A percentile compares a stretch with the other conserved stretches of the same genome.
These are phyloP conservation scores for Saccostrea cuccullata DNA, from an alignment of 1,140 invertebrate species.

Conservation along the genomic window DNA sequence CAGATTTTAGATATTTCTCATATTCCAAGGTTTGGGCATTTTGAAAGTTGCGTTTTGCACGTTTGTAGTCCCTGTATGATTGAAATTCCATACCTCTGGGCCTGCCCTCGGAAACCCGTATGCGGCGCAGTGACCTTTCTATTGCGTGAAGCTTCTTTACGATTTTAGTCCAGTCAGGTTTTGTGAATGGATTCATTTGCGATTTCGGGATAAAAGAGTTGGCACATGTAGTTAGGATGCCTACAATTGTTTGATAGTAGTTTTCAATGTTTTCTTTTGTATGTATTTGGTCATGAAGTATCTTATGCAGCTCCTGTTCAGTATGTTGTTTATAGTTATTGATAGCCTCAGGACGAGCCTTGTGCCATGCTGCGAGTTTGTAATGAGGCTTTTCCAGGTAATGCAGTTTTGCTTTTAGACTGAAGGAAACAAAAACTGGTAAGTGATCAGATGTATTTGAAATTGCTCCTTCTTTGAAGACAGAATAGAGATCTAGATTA, in stretches of 20 bases:
- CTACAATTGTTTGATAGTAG: neutral
- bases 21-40: neutral
- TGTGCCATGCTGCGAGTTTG: conserved; percentile 14
- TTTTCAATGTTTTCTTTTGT: no score
- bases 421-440: no score
- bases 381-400: neutral
- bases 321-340: no score
- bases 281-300: no score
- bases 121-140: conserved; percentile 2
- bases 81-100: neutral
- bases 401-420: neutral
- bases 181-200: conserved; percentile 13
- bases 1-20: neutral
- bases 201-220: conserved; percentile 13
- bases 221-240: neutral
- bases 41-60: conserved; percentile 31
- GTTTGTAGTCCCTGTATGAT: conserved; percentile 39
- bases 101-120: conserved; percentile 30
- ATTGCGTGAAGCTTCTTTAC: neutral
- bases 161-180: conserved; percentile 26
- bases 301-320: neutral
- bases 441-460: no score
- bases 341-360: neutral
- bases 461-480: no score
- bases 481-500: no score